Evolutionary conservation across 2,113 vertebrate genomes (phyloP), one percentile per base, ranked within the genome.

Genomic region (Corythaeola cristata): DNA sequence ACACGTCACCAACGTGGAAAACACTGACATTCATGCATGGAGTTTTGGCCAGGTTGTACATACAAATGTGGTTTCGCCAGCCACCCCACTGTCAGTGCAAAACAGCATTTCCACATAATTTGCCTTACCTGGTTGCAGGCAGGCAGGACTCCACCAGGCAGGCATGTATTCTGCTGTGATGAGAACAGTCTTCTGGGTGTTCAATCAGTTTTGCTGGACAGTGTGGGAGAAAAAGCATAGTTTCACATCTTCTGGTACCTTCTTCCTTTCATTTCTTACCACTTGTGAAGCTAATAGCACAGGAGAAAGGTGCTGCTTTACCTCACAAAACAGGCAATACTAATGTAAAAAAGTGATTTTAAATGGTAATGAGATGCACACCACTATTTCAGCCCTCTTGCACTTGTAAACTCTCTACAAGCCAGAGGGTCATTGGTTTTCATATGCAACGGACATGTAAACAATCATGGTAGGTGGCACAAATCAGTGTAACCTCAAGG

Each of bases 391-490:
- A 85, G 33, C 21, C 62, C 30, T 87, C 53, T 68, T 75, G 69
- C 30, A 39, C 27, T 41, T 62, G 11, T 15, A 52, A 71, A 44
- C 22, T 33, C 33, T 39, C 9, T 39, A 6, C 9, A 58, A 60
- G 12, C 8, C 50, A 56, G 45, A 71, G 12, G 9, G 11, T 2
- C 8, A 15, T 13, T 50, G n/a, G 26, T 67, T 92, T 80, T 69
- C 22, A 6, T 28, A 2, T 35, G 13, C 24, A 45, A 72, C 0
- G 0, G 28, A 41, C 5, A 14, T 3, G 11, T 18, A 77, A 64
- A 20, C 30, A 80, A 1, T 12, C 11, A 11, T 9, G 10, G 28
- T 15, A 19, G 10, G 39, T 5, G 37, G 24, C 52, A 47, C 16
- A 91, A 77, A 85, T 9, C 37, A 55, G 21, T 7, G 11, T 5